Evolutionary conservation across 2,888 invertebrate species (phyloP).

Genomic region (Stenodema calcarata): DNA sequence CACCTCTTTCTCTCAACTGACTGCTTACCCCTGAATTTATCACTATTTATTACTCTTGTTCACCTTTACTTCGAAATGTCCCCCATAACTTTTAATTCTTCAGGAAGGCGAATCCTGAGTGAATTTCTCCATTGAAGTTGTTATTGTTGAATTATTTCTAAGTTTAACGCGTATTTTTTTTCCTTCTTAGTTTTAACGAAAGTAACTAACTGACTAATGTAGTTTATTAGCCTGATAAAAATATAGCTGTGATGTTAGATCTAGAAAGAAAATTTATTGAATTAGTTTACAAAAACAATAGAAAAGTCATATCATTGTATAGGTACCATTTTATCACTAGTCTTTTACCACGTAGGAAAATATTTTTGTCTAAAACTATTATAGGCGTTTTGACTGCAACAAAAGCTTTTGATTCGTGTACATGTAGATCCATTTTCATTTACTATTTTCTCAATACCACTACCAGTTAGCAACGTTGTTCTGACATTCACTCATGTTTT

Average conservation of each 20-base stretch:
- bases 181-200: background rate
- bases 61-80: too few species aligned
- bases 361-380: background rate
- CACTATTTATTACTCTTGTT: too few species aligned
- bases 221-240: conserved; percentile 8
- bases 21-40: too few species aligned
- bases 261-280: background rate
- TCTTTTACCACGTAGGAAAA: conserved; percentile 11
- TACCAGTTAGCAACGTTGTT: too few species aligned
- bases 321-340: conserved; percentile 27
- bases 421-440: too few species aligned
- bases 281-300: background rate
- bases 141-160: background rate
- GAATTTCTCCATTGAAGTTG: background rate
- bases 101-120: background rate
- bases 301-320: conserved; percentile 31
- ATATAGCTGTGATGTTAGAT: conserved; percentile 34
- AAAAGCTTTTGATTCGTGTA: background rate
- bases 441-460: too few species aligned
- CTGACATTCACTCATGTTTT: too few species aligned
- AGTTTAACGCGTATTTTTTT: background rate
- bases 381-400: background rate
- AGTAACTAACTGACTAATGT: conserved; percentile 12
- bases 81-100: background rate
- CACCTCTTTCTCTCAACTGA: too few species aligned